Percentiles rank a stretch among this genome's conserved stretches.
phyloP scores from a whole-genome alignment of 2,797 vertebrate genomes.

The Neopelma chrysocephalum region DNA sequence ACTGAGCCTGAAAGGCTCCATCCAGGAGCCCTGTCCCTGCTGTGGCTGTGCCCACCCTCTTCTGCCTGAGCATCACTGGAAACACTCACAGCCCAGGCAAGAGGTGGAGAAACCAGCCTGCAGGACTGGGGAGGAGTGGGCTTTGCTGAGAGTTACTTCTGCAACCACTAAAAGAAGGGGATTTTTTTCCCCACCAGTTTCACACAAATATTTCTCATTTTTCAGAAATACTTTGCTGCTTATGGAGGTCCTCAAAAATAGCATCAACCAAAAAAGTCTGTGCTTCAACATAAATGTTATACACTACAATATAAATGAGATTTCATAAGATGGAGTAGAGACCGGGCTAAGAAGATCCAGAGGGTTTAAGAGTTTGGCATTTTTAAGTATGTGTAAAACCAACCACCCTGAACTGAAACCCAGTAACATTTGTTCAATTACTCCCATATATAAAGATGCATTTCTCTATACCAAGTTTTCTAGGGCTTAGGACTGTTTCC shows the following conservation, averaged over 20 bases:
- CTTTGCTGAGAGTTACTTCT: background rate
- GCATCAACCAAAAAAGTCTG: too few species aligned
- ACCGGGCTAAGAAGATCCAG: rapidly evolving
- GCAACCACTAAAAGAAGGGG: background rate
- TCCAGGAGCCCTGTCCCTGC: background rate
- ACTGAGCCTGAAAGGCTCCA: background rate
- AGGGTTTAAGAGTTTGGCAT: background rate
- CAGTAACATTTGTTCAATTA: background rate
- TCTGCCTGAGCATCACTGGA: background rate
- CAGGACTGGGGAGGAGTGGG: too few species aligned
- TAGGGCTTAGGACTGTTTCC: background rate
- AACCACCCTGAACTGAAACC: background rate
- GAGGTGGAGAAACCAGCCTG: background rate
- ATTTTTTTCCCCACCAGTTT: background rate
- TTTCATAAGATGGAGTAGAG: background rate
- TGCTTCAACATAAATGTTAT: background rate
- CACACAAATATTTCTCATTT: background rate
- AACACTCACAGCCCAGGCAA: background rate
- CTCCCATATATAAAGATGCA: background rate
- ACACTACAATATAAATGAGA: background rate
- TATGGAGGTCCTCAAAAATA: background rate
- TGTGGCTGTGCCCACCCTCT: background rate
- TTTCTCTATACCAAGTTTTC: background rate
- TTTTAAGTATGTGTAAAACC: background rate
- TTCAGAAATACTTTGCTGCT: background rate